Evolutionary conservation across 2,888 invertebrate genomes (phyloP).

Genomic region (Galeruca laticollis): DNA sequence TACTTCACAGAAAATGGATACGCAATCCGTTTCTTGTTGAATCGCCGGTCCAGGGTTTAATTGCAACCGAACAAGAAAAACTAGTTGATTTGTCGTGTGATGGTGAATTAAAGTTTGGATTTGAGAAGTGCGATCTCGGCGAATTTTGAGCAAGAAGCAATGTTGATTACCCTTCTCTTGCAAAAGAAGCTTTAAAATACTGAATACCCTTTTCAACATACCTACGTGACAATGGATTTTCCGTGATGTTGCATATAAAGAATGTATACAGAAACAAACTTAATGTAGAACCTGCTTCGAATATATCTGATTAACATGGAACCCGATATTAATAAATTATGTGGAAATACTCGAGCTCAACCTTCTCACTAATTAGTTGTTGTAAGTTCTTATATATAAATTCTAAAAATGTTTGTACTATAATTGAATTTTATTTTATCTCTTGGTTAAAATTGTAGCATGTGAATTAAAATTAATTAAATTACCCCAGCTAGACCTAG

Average conservation of each 20-base stretch:
- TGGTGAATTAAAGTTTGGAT: not conserved
- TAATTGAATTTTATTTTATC: too few species aligned
- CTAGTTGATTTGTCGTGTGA: not conserved
- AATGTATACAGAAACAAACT: not conserved
- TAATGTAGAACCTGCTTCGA: conserved; percentile 1
- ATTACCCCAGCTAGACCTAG: too few species aligned
- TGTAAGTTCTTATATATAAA: too few species aligned
- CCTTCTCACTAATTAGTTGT: not conserved
- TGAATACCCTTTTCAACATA: too few species aligned
- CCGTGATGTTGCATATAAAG: not conserved
- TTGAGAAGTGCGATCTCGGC: too few species aligned
- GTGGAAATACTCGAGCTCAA: not conserved
- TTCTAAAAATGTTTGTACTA: too few species aligned
- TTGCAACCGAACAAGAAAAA: not conserved
- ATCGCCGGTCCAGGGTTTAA: not conserved
- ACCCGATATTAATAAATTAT: not conserved
- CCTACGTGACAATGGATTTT: too few species aligned
- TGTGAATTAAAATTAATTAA: too few species aligned
- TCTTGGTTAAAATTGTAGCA: too few species aligned
- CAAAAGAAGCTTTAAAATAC: too few species aligned
- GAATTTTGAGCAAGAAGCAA: too few species aligned
- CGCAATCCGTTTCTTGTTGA: conserved; percentile 7
- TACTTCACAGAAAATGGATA: not conserved
- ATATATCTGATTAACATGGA: not conserved
- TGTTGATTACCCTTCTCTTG: too few species aligned